A percentile compares a stretch with the other conserved stretches of the same genome.
Evolutionary conservation across 2,888 invertebrate species (phyloP).

Genomic region (Macrophya alboannulata): DNA sequence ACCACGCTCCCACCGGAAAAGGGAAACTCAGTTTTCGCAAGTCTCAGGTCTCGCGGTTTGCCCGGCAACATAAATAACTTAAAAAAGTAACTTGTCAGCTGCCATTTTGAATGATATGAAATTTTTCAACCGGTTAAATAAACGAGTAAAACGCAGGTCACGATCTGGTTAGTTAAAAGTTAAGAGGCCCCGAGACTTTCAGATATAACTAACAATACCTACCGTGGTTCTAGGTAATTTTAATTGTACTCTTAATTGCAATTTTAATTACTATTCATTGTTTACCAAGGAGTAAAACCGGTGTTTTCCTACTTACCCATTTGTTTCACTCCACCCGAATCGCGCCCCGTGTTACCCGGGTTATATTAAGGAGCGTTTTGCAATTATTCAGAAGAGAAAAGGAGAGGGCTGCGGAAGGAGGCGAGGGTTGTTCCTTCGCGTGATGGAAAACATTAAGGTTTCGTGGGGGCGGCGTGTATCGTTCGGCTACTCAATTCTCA

Average conservation of each 20-base stretch:
- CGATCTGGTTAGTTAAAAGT: slow-evolving; percentile 7
- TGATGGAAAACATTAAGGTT: slow-evolving; percentile 48
- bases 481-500: slow-evolving; percentile 34
- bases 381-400: slow-evolving; percentile 36
- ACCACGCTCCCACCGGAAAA: neutral
- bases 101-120: slow-evolving; percentile 27
- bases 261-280: slow-evolving; percentile 48
- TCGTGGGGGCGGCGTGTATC: slow-evolving; percentile 2
- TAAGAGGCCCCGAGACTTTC: slow-evolving; percentile 1
- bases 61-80: neutral
- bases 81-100: neutral
- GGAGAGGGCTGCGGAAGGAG: neutral
- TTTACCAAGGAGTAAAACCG: slow-evolving; percentile 18
- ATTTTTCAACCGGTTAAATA: neutral
- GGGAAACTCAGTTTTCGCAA: neutral
- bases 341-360: slow-evolving; percentile 15
- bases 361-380: slow-evolving; percentile 36
- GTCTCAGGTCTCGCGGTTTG: neutral
- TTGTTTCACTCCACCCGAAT: slow-evolving; percentile 11
- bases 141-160: neutral
- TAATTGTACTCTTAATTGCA: slow-evolving; percentile 44
- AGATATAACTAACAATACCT: neutral
- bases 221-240: neutral
- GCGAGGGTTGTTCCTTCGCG: slow-evolving; percentile 33
- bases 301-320: slow-evolving; percentile 24